These are phyloP conservation scores for Propsilocerus akamusi DNA, from an alignment of 1,140 invertebrate species.

Conservation along the genomic window DNA sequence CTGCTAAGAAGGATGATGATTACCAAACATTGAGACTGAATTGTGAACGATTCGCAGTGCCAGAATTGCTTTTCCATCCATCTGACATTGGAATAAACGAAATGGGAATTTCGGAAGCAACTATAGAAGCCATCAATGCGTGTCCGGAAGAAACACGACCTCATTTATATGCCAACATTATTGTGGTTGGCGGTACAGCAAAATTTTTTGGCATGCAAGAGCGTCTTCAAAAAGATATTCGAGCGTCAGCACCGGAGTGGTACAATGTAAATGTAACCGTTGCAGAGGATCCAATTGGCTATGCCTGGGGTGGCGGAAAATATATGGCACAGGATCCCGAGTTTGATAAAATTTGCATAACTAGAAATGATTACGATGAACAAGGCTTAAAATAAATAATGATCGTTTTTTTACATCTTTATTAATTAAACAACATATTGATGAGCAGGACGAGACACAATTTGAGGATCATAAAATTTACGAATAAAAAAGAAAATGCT, in stretches of 20 bases:
- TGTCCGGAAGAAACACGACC: constrained; percentile 62
- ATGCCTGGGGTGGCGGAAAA: constrained; percentile 77
- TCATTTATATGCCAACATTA: constrained; percentile 73
- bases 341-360: constrained; percentile 53
- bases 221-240: constrained; percentile 59
- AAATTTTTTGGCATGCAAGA: constrained; percentile 70
- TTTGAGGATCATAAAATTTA: no score
- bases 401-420: no score
- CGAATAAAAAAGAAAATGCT: no score
- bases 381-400: no score
- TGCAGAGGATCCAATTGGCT: constrained; percentile 57
- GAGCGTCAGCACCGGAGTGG: constrained; percentile 55
- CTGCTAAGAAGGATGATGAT: constrained; percentile 37
- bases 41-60: constrained; percentile 83
- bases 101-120: constrained; percentile 86
- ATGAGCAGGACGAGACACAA: no score
- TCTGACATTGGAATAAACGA: constrained; percentile 86
- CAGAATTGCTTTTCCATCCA: constrained; percentile 89
- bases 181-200: constrained; percentile 80
- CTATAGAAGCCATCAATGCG: constrained; percentile 50
- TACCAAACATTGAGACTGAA: constrained; percentile 71
- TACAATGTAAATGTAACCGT: constrained; percentile 52
- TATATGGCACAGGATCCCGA: constrained; percentile 50
- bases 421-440: no score
- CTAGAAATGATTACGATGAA: constrained; percentile 77